Percentiles rank a stretch among this genome's conserved stretches.
Evolutionary conservation across 2,113 vertebrate genomes (phyloP).

Genomic region (Rallus limicola): DNA sequence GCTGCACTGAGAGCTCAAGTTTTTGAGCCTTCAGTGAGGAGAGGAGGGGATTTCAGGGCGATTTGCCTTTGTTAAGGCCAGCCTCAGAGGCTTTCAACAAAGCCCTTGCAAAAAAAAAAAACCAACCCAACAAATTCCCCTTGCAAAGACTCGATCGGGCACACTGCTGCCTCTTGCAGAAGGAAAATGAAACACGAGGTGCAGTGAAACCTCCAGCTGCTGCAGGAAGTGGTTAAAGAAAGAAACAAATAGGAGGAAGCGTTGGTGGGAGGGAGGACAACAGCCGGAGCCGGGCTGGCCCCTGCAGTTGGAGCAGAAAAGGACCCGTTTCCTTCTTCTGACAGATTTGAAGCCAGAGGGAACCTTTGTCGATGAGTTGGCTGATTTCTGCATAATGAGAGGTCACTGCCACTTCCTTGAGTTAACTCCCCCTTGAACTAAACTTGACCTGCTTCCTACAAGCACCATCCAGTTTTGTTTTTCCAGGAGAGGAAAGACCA

Average conservation of each 20-base stretch:
- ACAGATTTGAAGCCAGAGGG: not conserved
- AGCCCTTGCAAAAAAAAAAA: not conserved
- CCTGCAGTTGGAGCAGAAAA: not conserved
- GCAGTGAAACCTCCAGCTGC: not conserved
- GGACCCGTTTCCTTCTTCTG: not conserved
- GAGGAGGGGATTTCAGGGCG: not conserved
- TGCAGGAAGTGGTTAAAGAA: not conserved
- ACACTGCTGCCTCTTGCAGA: not conserved
- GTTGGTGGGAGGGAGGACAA: not conserved
- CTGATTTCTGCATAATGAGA: not conserved
- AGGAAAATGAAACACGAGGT: not conserved
- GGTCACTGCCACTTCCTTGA: not conserved
- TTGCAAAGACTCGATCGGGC: not conserved
- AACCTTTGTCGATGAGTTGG: accelerated
- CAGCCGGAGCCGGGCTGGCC: not conserved
- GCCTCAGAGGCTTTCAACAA: accelerated
- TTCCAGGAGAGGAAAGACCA: not conserved
- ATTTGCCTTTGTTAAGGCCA: not conserved
- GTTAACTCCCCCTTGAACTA: not conserved
- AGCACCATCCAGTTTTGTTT: not conserved
- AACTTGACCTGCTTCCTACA: not conserved
- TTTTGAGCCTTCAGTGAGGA: not conserved
- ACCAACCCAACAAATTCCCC: not conserved
- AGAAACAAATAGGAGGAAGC: not conserved
- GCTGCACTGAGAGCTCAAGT: not conserved